phyloP scores from a whole-genome alignment of 2,797 vertebrate genomes.

The Acipenser ruthenus region DNA sequence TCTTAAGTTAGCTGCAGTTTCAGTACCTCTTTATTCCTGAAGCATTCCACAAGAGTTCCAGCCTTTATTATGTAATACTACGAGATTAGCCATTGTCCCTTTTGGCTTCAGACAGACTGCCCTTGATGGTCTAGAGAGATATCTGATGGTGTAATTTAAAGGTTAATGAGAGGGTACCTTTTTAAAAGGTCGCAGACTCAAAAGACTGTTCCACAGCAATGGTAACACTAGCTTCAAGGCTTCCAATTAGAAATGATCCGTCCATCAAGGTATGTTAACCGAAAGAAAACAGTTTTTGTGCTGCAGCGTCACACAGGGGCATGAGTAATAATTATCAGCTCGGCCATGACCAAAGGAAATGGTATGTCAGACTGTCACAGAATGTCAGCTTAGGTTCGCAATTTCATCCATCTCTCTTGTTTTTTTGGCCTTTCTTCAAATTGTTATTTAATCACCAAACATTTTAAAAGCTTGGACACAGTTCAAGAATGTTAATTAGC shows the following conservation, averaged over 20 bases:
- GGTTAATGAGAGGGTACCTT: slow-evolving; percentile 17
- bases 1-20: slow-evolving; percentile 21
- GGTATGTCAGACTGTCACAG: slow-evolving; percentile 39
- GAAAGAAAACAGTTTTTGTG: slow-evolving; percentile 23
- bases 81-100: slow-evolving; percentile 32
- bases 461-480: background rate
- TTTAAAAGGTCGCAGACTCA: slow-evolving; percentile 15
- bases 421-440: slow-evolving; percentile 25
- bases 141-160: slow-evolving; percentile 35
- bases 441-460: slow-evolving; percentile 20
- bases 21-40: background rate
- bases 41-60: slow-evolving; percentile 5
- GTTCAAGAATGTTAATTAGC: slow-evolving; percentile 39
- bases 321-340: slow-evolving; percentile 42
- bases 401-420: slow-evolving; percentile 23
- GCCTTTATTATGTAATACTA: slow-evolving; percentile 18
- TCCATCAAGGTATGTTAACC: slow-evolving; percentile 35
- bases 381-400: slow-evolving; percentile 23
- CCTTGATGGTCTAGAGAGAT: slow-evolving; percentile 28
- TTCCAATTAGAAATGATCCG: slow-evolving; percentile 29
- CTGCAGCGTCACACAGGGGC: slow-evolving; percentile 27
- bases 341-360: slow-evolving; percentile 34
- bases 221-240: slow-evolving; percentile 14
- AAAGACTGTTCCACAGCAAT: slow-evolving; percentile 3
- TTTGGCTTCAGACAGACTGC: slow-evolving; percentile 18